Conservation (phyloP, 2,113 vertebrate species). For the Saguinus imperator region DNA sequence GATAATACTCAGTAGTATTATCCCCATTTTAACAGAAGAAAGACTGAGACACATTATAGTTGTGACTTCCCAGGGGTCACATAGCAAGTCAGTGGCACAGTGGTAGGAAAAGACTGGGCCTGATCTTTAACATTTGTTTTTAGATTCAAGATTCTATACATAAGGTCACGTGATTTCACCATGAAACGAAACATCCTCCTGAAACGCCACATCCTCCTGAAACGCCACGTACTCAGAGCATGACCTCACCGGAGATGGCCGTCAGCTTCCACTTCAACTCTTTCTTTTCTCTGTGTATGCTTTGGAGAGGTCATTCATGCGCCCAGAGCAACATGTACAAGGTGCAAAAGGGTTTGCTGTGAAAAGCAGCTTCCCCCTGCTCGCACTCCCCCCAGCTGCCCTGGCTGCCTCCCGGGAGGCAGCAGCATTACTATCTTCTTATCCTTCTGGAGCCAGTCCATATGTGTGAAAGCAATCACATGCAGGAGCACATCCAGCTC, state of each 20-base stretch:
- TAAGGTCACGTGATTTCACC: not conserved
- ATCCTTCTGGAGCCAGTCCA: not conserved
- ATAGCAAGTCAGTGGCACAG: no score
- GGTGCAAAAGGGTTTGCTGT: not conserved
- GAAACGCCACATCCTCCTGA: accelerated
- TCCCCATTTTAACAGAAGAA: no score
- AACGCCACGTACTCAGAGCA: not conserved
- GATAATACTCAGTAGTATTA: no score
- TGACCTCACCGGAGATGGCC: not conserved
- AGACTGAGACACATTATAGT: no score
- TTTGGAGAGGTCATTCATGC: not conserved
- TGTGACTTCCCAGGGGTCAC: no score
- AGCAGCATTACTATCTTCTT: accelerated
- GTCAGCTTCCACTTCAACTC: not conserved
- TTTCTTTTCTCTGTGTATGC: not conserved
- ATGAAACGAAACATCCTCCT: accelerated
- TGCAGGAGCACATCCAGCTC: accelerated
- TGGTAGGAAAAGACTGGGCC: not conserved
- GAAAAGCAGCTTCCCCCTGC: not conserved
- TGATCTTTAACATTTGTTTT: not conserved
- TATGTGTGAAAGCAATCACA: accelerated
- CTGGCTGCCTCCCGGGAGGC: not conserved
- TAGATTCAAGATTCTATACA: not conserved
- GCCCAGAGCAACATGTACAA: no score
- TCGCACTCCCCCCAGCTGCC: not conserved